These are phyloP conservation scores for Octopus bimaculoides DNA, from an alignment of 1,140 invertebrate genomes.

Conservation along the genomic window DNA sequence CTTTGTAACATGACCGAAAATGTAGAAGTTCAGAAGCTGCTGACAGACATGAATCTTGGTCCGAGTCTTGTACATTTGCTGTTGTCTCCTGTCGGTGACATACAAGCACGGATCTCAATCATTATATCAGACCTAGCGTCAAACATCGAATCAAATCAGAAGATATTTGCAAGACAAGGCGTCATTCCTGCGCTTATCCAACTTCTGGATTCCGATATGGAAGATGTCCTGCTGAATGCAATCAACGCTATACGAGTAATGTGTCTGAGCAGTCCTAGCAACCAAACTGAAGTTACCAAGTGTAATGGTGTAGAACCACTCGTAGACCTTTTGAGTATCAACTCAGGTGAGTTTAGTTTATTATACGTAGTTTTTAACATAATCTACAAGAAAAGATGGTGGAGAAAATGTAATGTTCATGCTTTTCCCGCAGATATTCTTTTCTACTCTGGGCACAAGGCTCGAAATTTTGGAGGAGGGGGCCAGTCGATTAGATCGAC, in stretches of 20 bases:
- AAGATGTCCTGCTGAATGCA: constrained; percentile 56
- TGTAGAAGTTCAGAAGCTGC: constrained; percentile 36
- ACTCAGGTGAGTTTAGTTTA: constrained; percentile 39
- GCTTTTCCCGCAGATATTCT: too few species aligned
- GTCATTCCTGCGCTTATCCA: constrained; percentile 48
- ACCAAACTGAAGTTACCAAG: constrained; percentile 47
- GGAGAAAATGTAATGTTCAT: too few species aligned
- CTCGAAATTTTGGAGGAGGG: too few species aligned
- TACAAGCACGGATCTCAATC: constrained; percentile 54
- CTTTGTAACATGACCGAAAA: constrained; percentile 56
- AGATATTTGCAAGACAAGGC: constrained; percentile 40
- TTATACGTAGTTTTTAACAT: too few species aligned
- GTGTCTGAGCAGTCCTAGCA: constrained; percentile 45
- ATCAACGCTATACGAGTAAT: constrained; percentile 55
- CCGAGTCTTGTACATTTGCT: constrained; percentile 49
- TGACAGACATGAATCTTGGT: constrained; percentile 41
- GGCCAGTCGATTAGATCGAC: too few species aligned
- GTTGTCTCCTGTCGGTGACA: constrained; percentile 49
- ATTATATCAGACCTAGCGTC: constrained; percentile 54
- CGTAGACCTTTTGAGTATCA: constrained; percentile 51
- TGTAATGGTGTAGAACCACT: constrained; percentile 48
- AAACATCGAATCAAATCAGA: constrained; percentile 46
- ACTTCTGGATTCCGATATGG: constrained; percentile 51
- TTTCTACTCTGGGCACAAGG: too few species aligned
- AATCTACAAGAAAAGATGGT: too few species aligned